Base-by-base conservation (phyloP, 2,797 vertebrate species). In the Sibirionetta formosa region DNA sequence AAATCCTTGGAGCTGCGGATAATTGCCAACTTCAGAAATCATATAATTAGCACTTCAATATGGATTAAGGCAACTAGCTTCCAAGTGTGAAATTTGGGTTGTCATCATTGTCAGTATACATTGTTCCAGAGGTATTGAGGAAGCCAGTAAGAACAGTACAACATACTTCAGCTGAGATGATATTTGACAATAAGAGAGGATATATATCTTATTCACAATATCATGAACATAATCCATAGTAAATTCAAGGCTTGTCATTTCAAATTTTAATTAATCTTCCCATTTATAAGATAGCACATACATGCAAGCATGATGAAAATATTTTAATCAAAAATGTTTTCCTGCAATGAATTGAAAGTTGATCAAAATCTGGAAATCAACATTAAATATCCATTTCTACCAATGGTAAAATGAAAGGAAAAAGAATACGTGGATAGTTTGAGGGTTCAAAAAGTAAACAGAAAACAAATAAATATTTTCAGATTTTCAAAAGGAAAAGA, bases 241-340 rank as follows among this genome's bases (percentile, higher is more conserved):
- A 72, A 54, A 68, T 48, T 82, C 33, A 50, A 42, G 53, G 15
- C 3, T 20, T 35, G 1, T 38, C 0, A 0, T 42, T 42, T 11
- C 13, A 82, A 57, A 64, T 29, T n/a, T 53, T 18, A 71, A 27
- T 35, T 35, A 33, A 71, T 53, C 3, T 60, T 57, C 1, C 3
- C n/a, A 8, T 64, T 71, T 60, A 20, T 46, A 33, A 77, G 7
- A 26, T 5, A 61, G 0, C 15, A 69, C 1, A 65, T 11, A 5
- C 1, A 3, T 0, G 2, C 1, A 65, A 13, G 7, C 1, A 3
- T 0, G 2, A 63, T 58, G n/a, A 23, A 42, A 51, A 27, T 0
- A 24, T 35, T 79, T 72, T 17, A 27, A 51, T 44, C 0, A 3
- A 20, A 44, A 13, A 2, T 0, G 1, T 26, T 53, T 60, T 17